Percentiles rank a stretch among this genome's conserved stretches.
phyloP scores from a whole-genome alignment of 2,888 invertebrate species.

The Nipponacmea schrenckii region DNA sequence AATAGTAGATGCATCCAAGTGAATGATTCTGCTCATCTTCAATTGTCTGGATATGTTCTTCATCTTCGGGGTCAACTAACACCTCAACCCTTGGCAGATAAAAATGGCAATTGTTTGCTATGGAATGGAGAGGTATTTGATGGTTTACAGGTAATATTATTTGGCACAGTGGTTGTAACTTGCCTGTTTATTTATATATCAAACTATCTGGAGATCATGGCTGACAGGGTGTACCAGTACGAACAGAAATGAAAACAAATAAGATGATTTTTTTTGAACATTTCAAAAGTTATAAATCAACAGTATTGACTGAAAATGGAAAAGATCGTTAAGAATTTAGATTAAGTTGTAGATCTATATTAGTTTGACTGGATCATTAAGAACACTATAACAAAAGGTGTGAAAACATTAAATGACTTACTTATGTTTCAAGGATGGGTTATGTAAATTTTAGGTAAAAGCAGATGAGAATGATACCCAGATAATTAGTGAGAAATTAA shows the following conservation, averaged over 20 bases:
- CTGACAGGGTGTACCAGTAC: neutral
- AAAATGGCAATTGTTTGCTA: conserved; percentile 75
- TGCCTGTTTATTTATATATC: neutral
- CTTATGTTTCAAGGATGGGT: no score
- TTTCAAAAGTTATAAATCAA: no score
- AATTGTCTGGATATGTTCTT: conserved; percentile 73
- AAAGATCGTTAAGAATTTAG: no score
- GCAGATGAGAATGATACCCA: conserved; percentile 59
- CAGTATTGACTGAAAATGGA: no score
- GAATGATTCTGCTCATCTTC: conserved; percentile 12
- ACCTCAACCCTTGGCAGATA: conserved; percentile 77
- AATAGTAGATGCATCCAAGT: conserved; percentile 8
- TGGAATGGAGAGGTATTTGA: conserved; percentile 92
- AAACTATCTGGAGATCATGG: neutral
- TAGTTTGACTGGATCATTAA: no score
- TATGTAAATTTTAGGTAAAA: conserved; percentile 36
- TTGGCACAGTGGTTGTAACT: neutral
- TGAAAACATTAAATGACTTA: no score
- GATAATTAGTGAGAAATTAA: conserved; percentile 52
- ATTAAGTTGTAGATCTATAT: no score
- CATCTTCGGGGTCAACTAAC: conserved; percentile 85
- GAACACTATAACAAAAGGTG: no score
- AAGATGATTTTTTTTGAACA: neutral
- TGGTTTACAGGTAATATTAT: conserved; percentile 68
- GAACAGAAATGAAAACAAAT: neutral